These are phyloP conservation scores for Diplogasteroides magnus DNA, from an alignment of 1,140 invertebrate genomes.

Conservation along the genomic window DNA sequence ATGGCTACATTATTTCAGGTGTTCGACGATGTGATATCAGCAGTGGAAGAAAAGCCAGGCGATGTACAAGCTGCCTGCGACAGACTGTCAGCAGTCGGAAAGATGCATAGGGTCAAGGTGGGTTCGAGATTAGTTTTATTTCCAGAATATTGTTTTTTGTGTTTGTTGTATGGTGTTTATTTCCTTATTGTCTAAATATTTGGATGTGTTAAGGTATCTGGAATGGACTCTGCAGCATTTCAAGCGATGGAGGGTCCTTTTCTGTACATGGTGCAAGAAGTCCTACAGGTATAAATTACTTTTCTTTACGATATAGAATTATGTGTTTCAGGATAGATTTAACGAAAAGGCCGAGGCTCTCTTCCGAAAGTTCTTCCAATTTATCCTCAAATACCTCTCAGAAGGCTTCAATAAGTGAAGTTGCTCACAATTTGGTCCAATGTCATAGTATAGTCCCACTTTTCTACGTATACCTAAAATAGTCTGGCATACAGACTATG, in stretches of 20 bases:
- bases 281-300: no score
- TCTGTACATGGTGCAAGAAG: slow-evolving; percentile 29
- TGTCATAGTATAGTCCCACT: background rate
- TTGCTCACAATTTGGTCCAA: background rate
- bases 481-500: background rate
- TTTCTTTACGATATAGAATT: no score
- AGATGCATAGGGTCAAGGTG: slow-evolving; percentile 32
- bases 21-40: slow-evolving; percentile 35
- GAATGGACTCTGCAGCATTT: slow-evolving; percentile 23
- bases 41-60: slow-evolving; percentile 32
- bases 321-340: slow-evolving; percentile 35
- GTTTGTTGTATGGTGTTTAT: background rate
- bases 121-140: background rate
- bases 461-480: background rate
- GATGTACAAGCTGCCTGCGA: slow-evolving; percentile 30
- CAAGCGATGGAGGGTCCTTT: slow-evolving; percentile 37
- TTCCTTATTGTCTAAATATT: background rate
- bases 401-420: slow-evolving; percentile 38
- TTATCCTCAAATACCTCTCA: slow-evolving; percentile 32
- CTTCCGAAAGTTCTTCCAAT: slow-evolving; percentile 38
- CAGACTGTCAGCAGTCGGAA: slow-evolving; percentile 25
- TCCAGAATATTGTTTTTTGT: background rate
- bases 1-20: slow-evolving; percentile 14
- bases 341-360: slow-evolving; percentile 35
- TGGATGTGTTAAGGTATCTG: slow-evolving; percentile 18